Evolutionary conservation across 2,888 invertebrate genomes (phyloP), one percentile per base, ranked within the genome.

Genomic region (Hesperia comma): DNA sequence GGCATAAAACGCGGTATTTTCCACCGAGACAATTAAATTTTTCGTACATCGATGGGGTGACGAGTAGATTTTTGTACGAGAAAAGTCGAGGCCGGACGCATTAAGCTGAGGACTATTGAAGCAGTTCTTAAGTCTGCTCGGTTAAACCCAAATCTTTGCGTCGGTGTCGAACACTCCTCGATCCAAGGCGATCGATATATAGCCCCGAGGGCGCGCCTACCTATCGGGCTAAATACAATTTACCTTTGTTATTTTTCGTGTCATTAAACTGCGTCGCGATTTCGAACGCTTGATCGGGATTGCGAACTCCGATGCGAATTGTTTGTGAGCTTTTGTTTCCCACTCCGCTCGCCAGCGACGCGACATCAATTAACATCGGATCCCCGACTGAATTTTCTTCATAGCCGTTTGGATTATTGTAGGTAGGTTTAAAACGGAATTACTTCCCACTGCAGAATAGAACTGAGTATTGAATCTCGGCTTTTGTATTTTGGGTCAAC

Each of bases 191-290:
- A 86, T 91, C 90, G 84, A 90, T 91, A 88, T 85, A 84, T 84
- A 79, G 79, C 80, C 80, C 76, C 75, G 79, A 80, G 86, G 84
- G 83, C 79, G 83, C 83, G 86, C 87, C 86, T 86, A 86, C 86
- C 83, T 86, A 85, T 81, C 80, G 82, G 85, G 86, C 87, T 91
- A 89, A 92, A 92, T 92, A 92, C 92, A 92, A 92, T 92, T 92
- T 92, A 91, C 92, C 92, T 92, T 91, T 92, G 92, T 92, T 92
- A 92, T 92, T 92, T 92, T 92, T 92, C 92, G 92, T 92, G 90
- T 92, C 92, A 92, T 92, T 92, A 91, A 92, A 92, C 90, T 91
- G 89, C 90, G 91, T 90, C 86, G 90, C 89, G 90, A 91, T 91
- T 90, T 86, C 86, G 85, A 89, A 88, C 87, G 88, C 87, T 88